Base-by-base conservation (phyloP, 35 echinoderm and acorn worm genomes). In the Apostichopus californicus region DNA sequence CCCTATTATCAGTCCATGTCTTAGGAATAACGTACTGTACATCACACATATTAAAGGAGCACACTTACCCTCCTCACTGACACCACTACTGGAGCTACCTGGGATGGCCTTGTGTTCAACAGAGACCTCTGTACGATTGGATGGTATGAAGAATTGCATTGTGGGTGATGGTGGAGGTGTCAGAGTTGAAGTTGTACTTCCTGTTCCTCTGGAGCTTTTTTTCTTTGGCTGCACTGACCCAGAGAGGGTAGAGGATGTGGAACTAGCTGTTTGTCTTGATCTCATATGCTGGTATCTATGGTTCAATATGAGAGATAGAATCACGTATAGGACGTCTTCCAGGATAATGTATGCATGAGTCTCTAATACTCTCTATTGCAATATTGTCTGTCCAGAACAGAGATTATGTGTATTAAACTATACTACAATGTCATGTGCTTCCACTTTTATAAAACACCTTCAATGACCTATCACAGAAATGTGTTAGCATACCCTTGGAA, bases 61-160 rank as follows among this genome's bases (percentile, higher is more conserved):
- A 23, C 9, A 90, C 94, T 92, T 53, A 98, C 96, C 96, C 87
- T 98, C 96, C 92, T 98, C 96, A 95, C 96, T 98, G 18, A 98
- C 90, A 24, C 96, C 94, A 86, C 96, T 98, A 70, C 94, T 95
- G 15, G 52, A 73, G 70, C 94, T 98, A 17, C 57, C 91, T 13
- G 28, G 84, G 25, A 55, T 79, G 55, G 25, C 87, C 28, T 86
- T 83, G 65, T 78, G 55, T 54, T 25, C 46, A 17, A 57, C 61
- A 17, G 63, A 55, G 22, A 8, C 54, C 72, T 14, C 92, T 65
- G 80, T 86, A 23, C 21, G 56, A 9, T 58, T 90, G 26, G 53
- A 63, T 91, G 57, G 72, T 1, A 18, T 77, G 22, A 57, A 83
- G 18, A 56, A 94, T 66, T 95, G 95, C 5, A 92, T 92, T 3